A percentile compares a stretch with the other conserved stretches of the same genome.
Evolutionary conservation across 2,113 vertebrate genomes (phyloP).

Genomic region (Sylvietta virens): DNA sequence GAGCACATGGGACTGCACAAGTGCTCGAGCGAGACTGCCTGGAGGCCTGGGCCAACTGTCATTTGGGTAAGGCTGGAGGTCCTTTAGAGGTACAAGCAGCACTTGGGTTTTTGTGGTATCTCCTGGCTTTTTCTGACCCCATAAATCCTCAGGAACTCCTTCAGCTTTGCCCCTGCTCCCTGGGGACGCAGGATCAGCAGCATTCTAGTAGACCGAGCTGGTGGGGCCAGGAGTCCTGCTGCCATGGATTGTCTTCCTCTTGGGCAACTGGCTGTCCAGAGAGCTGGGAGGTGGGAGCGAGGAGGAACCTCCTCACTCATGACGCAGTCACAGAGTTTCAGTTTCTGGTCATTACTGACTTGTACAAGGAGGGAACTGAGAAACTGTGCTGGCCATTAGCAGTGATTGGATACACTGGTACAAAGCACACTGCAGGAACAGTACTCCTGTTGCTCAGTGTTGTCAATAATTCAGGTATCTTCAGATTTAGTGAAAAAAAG

Average conservation of each 20-base stretch:
- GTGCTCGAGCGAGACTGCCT: fast-evolving
- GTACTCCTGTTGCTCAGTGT: fast-evolving
- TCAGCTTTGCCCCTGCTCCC: not conserved
- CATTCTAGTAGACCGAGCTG: not conserved
- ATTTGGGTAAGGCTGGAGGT: not conserved
- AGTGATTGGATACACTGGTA: not conserved
- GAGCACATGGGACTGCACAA: not conserved
- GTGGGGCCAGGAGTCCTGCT: not conserved
- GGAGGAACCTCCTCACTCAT: not conserved
- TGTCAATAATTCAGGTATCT: not conserved
- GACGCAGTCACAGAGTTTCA: not conserved
- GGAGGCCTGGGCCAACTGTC: not conserved
- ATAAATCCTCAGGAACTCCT: not conserved
- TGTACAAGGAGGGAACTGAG: not conserved
- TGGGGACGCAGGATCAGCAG: fast-evolving
- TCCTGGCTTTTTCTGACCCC: not conserved
- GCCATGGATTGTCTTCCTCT: not conserved
- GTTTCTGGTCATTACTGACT: not conserved
- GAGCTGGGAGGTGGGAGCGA: not conserved
- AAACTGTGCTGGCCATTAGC: not conserved
- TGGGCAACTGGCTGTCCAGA: not conserved
- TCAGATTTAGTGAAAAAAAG: not conserved
- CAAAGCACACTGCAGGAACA: not conserved
- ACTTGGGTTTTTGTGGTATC: not conserved
- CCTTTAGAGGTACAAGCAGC: not conserved